A percentile compares a stretch with the other conserved stretches of the same genome.
phyloP scores from a whole-genome alignment of 2,888 invertebrate species.

The Sinodicranocentrus sp. region DNA sequence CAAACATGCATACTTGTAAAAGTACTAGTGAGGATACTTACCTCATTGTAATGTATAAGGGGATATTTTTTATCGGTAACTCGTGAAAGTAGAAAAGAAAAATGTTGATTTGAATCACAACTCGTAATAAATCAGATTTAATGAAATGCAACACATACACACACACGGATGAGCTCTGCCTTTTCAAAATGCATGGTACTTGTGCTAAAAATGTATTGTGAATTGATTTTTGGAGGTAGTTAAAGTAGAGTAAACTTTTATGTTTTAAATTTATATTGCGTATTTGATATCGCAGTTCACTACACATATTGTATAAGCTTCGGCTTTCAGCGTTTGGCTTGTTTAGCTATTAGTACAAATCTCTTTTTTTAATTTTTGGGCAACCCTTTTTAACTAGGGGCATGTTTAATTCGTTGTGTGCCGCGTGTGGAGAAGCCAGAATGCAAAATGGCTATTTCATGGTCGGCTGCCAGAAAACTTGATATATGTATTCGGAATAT shows the following conservation, averaged over 20 bases:
- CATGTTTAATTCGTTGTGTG: too few relatives aligned
- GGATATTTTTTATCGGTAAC: not conserved
- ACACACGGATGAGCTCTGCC: not conserved
- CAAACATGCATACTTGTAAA: too few relatives aligned
- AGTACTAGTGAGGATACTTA: too few relatives aligned
- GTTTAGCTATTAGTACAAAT: too few relatives aligned
- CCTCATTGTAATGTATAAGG: not conserved
- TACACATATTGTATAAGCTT: too few relatives aligned
- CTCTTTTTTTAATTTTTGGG: too few relatives aligned
- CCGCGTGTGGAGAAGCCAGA: not conserved
- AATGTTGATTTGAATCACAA: constrained; percentile 20
- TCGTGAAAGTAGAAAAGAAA: constrained; percentile 28
- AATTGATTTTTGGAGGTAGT: too few relatives aligned
- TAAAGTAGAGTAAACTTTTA: too few relatives aligned
- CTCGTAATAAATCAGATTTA: constrained; percentile 31
- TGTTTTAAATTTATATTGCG: too few relatives aligned
- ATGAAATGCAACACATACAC: constrained; percentile 24
- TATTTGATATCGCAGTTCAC: too few relatives aligned
- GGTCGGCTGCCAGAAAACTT: constrained; percentile 47
- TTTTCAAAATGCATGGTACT: not conserved
- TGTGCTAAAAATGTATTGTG: not conserved
- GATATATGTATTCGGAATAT: not conserved
- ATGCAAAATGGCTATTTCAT: constrained; percentile 14
- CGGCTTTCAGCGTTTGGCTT: too few relatives aligned
- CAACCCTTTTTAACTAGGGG: too few relatives aligned